A percentile compares a stretch with the other conserved stretches of the same genome.
Conservation (phyloP, 2,888 invertebrate genomes). For the Meta bourneti region DNA sequence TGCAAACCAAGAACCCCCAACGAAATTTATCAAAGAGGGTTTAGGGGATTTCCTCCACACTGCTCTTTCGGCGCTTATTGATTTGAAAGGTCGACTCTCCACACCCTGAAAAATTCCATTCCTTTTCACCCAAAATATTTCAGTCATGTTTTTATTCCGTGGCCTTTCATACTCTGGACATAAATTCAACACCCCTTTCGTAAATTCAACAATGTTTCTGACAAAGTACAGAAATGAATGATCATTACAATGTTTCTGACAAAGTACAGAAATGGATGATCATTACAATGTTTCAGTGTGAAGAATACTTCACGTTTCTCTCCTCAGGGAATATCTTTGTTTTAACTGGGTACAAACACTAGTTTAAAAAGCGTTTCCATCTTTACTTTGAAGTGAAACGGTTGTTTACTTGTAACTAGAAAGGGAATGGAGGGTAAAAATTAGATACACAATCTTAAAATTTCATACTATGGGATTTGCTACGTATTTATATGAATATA, state of each 20-base stretch:
- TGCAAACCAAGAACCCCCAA: constrained; percentile 51
- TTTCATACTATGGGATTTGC: no score
- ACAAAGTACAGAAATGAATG: not conserved
- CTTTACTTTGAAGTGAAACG: not conserved
- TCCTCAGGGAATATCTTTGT: not conserved
- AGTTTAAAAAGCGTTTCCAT: not conserved
- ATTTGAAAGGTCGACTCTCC: constrained; percentile 53
- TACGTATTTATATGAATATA: no score
- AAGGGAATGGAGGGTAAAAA: not conserved
- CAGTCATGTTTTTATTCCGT: not conserved
- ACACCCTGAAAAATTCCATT: constrained; percentile 14
- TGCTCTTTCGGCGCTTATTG: constrained; percentile 41
- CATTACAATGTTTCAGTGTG: not conserved
- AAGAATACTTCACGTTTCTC: not conserved
- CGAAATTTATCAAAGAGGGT: constrained; percentile 53
- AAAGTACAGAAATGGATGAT: not conserved
- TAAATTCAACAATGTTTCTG: not conserved
- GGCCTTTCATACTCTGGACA: not conserved
- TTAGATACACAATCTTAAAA: not conserved
- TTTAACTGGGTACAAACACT: not conserved
- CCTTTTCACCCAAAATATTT: not conserved
- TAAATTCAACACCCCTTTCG: not conserved
- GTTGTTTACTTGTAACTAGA: not conserved
- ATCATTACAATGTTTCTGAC: not conserved
- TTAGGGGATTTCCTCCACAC: constrained; percentile 47